Evolutionary conservation across 2,888 invertebrate species (phyloP).

Genomic region (Mythimna albipuncta): DNA sequence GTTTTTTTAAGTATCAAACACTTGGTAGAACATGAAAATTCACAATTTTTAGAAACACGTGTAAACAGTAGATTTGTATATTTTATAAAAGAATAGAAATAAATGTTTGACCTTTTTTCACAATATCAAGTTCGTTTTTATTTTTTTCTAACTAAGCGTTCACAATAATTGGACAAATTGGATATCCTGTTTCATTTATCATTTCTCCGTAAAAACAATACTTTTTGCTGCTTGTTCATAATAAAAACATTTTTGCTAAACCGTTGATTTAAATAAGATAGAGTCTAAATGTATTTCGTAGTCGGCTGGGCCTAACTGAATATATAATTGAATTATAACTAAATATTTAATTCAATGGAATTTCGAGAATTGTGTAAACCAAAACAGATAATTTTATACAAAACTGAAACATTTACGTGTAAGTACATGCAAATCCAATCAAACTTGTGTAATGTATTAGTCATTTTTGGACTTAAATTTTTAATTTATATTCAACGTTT

Average conservation of each 20-base stretch:
- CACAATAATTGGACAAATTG: slow-evolving; percentile 53
- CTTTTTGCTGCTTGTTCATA: slow-evolving; percentile 13
- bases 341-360: slow-evolving; percentile 1
- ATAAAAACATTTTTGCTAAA: slow-evolving; percentile 21
- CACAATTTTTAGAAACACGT: background rate
- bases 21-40: background rate
- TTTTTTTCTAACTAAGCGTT: slow-evolving; percentile 36
- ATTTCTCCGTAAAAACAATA: slow-evolving; percentile 21
- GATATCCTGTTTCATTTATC: slow-evolving; percentile 55
- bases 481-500: background rate
- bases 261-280: slow-evolving; percentile 13
- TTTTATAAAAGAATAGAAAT: background rate
- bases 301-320: background rate
- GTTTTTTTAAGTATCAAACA: no score
- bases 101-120: slow-evolving; percentile 11
- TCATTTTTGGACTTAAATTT: background rate
- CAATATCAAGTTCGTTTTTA: slow-evolving; percentile 12
- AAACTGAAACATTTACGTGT: background rate
- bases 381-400: background rate
- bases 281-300: background rate
- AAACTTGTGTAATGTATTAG: background rate
- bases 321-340: slow-evolving; percentile 15
- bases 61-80: no score
- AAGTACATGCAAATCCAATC: background rate
- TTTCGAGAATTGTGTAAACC: background rate